phyloP scores from a whole-genome alignment of 2,113 vertebrate species.

The Spilogale gracilis region DNA sequence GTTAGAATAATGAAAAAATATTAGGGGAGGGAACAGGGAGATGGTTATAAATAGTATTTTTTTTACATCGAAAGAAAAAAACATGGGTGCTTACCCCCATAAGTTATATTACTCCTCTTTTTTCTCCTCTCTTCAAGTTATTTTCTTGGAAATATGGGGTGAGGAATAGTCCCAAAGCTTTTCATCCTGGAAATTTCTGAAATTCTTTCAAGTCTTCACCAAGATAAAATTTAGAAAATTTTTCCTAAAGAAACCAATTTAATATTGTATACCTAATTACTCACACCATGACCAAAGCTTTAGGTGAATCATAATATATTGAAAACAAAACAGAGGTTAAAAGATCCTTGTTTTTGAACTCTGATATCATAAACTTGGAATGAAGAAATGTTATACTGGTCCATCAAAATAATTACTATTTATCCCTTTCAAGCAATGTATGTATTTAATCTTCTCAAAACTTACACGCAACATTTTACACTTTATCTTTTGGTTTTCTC shows the following conservation, averaged over 20 bases:
- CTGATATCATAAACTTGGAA: not conserved
- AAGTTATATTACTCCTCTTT: not conserved
- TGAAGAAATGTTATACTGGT: not conserved
- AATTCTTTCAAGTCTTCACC: not conserved
- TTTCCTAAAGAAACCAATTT: not conserved
- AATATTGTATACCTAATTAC: not conserved
- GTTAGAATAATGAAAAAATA: slow-evolving; percentile 66
- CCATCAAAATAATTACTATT: not conserved
- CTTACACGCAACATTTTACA: not conserved
- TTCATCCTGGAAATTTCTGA: not conserved
- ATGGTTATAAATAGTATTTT: slow-evolving; percentile 55
- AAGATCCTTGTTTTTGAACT: not conserved
- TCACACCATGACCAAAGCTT: not conserved
- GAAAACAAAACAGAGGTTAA: not conserved
- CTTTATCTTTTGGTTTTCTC: not conserved
- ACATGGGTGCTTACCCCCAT: not conserved
- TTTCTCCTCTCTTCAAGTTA: not conserved
- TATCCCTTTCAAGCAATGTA: not conserved
- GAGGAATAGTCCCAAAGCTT: not conserved
- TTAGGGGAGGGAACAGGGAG: not conserved
- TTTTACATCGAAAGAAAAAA: slow-evolving; percentile 46
- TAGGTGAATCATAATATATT: not conserved
- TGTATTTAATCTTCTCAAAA: not conserved
- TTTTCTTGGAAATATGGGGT: not conserved
- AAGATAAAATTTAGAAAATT: not conserved